Conservation (phyloP, 2,113 vertebrate species). For the Callithrix jacchus region DNA sequence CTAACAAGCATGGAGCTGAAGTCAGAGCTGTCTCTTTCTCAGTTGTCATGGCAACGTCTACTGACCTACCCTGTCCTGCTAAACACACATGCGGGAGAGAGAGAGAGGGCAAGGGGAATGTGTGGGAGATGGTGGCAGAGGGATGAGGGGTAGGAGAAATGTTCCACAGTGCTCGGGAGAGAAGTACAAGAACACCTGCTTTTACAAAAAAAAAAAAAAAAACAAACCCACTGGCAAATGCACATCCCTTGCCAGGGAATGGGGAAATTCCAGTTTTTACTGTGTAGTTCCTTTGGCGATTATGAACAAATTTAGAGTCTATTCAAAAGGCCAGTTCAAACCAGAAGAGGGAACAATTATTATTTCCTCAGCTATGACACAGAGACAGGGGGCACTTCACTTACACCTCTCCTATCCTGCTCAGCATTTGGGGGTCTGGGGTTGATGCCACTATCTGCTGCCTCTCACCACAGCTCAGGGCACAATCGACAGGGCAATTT, state of each 20-base stretch:
- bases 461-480: accelerated
- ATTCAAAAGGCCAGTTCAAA: conserved; percentile 17
- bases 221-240: background rate
- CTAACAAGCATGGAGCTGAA: background rate
- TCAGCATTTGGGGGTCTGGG: background rate
- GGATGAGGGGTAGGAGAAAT: background rate
- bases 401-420: accelerated
- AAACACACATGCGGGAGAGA: background rate
- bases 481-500: accelerated
- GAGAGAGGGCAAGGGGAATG: accelerated
- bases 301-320: background rate
- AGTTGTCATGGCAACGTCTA: background rate
- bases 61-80: background rate
- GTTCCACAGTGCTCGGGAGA: accelerated
- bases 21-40: conserved; percentile 11
- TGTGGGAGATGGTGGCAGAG: background rate
- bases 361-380: background rate
- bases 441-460: accelerated
- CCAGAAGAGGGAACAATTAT: background rate
- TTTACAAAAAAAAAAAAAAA: background rate
- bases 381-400: background rate
- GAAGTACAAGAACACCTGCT: background rate
- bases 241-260: background rate
- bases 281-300: background rate
- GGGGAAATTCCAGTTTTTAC: conserved; percentile 10